Evolutionary conservation across 2,888 invertebrate genomes (phyloP), one percentile per base, ranked within the genome.

Genomic region (Drosophila barbarae): DNA sequence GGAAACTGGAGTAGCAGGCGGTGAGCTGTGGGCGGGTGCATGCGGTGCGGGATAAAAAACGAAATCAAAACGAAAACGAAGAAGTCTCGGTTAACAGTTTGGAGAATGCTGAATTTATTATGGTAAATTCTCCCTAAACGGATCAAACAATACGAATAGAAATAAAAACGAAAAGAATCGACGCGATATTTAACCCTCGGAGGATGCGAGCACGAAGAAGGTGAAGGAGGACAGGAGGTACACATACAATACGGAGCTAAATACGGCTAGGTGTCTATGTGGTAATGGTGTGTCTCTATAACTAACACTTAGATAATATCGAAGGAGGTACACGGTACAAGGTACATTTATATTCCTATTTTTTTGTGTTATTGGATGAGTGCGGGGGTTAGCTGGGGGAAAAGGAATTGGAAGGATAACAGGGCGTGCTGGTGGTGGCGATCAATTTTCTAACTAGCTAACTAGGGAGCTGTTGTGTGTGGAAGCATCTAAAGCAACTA

Each of bases 401-500:
- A 30, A 13, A 13, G 49, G 65, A 35, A 35, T 41, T 18, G 42
- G 23, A 34, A 30, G 42, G 26, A 26, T 35, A 15, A 30, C 35
- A 18, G 42, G 52, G 41, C 53, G 67, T 67, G 67, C 68, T 58
- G 50, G 21, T 26, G 42, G 41, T 18, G 13, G 35, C 41, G 28
- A 42, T 42, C 28, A 30, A 28, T 28, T 42, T 28, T 42, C 10
- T 26, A 59, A 34, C 26, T 32, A 39, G 32, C 18, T n/a, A 46
- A 26, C 44, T 44, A 34, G 51, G 50, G 50, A 30, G 30, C 55
- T 46, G 30, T 30, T 30, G 18, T 28, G 18, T 28, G 18, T 7
- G 44, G 30, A 13, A 18, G 28, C 52, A 38, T 50, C 35, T 61
- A 58, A 36, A 53, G 73, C 76, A 85, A 82, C 89, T 90, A 93